These are phyloP conservation scores for Harpegnathos saltator DNA, from an alignment of 1,140 invertebrate genomes.

Conservation along the genomic window DNA sequence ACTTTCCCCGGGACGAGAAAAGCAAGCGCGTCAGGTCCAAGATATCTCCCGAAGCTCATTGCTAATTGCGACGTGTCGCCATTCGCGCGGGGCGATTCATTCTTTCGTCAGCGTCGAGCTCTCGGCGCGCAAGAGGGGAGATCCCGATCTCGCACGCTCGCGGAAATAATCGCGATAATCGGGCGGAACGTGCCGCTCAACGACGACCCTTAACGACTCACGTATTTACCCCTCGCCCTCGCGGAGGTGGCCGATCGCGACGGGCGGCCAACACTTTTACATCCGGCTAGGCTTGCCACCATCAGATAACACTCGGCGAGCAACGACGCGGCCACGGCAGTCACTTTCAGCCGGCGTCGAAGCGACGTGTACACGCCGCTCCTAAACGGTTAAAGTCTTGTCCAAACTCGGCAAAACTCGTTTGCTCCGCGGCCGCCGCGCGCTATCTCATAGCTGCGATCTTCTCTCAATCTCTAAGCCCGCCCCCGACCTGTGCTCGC, in stretches of 20 bases:
- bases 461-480: slow-evolving; percentile 63
- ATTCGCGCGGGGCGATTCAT: not conserved
- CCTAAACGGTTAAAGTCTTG: slow-evolving; percentile 74
- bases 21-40: not conserved
- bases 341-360: slow-evolving; percentile 62
- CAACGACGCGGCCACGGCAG: slow-evolving; percentile 45
- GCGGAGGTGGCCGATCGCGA: slow-evolving; percentile 3
- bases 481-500: slow-evolving; percentile 10
- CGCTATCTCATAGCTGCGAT: slow-evolving; percentile 68
- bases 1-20: no score
- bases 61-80: slow-evolving; percentile 1
- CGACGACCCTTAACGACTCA: slow-evolving; percentile 59
- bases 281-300: slow-evolving; percentile 17
- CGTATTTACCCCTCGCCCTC: slow-evolving; percentile 54
- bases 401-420: slow-evolving; percentile 74
- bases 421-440: slow-evolving; percentile 66
- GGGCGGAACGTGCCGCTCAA: slow-evolving; percentile 37
- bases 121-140: slow-evolving; percentile 4
- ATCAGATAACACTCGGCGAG: slow-evolving; percentile 71
- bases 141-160: slow-evolving; percentile 47
- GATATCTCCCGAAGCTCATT: not conserved
- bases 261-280: slow-evolving; percentile 73
- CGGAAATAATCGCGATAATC: slow-evolving; percentile 60
- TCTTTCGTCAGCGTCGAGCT: not conserved
- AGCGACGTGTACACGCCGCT: slow-evolving; percentile 25